These are phyloP conservation scores for Neolamprologus kungweensis DNA, from an alignment of 2,113 vertebrate genomes.

Conservation along the genomic window DNA sequence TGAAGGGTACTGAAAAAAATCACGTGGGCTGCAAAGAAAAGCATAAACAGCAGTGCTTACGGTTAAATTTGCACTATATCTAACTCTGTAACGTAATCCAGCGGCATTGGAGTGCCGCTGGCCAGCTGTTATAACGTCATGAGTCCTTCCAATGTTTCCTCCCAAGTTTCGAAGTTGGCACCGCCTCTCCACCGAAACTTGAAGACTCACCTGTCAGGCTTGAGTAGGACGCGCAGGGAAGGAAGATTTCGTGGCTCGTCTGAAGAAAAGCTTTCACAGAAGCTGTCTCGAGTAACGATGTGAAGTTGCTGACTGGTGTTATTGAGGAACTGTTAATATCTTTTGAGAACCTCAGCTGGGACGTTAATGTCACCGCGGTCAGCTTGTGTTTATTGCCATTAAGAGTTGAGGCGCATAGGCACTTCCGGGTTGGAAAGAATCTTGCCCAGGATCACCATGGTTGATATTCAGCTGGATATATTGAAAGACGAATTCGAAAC, in stretches of 20 bases:
- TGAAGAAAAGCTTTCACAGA: background rate
- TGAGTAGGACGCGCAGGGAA: rapidly evolving
- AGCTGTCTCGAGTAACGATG: background rate
- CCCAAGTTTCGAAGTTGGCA: background rate
- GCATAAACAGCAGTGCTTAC: background rate
- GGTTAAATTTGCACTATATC: background rate
- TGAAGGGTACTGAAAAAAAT: rapidly evolving
- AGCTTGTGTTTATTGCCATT: background rate
- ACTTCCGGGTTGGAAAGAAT: background rate
- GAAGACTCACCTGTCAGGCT: background rate
- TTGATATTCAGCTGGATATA: rapidly evolving
- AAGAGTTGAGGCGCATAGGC: background rate
- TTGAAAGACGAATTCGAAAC: rapidly evolving
- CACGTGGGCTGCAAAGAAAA: background rate
- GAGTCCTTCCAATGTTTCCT: background rate
- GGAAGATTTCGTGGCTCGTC: background rate
- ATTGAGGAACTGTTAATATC: background rate
- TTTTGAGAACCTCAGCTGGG: background rate
- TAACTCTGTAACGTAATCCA: background rate
- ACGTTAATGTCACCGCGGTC: background rate
- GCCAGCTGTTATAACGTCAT: background rate
- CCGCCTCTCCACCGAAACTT: background rate
- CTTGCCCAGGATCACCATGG: background rate
- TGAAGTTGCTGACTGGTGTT: background rate
- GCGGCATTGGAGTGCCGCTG: no score